Conservation (phyloP, 2,797 vertebrate genomes). For the Silurus lanzhouensis region DNA sequence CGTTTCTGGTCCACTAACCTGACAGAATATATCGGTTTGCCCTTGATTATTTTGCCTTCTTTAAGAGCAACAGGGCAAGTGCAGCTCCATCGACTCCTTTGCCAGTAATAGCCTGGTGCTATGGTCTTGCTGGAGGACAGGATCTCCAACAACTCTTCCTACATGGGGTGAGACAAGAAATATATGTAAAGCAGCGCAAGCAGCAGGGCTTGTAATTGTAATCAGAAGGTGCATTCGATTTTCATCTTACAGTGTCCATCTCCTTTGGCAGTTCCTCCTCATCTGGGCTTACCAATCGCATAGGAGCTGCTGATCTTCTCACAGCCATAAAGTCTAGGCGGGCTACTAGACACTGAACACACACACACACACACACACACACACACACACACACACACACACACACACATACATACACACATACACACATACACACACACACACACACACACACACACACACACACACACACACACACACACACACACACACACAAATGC, state of each 20-base stretch:
- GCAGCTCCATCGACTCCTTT: constrained; percentile 85
- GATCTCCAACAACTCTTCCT: constrained; percentile 81
- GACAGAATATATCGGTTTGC: constrained; percentile 79
- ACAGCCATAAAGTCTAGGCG: constrained; percentile 82
- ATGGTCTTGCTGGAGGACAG: constrained; percentile 72
- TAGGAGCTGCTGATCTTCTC: constrained; percentile 74
- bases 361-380: not conserved
- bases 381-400: not conserved
- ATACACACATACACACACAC: constrained; percentile 51
- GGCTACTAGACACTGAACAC: constrained; percentile 69
- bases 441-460: not conserved
- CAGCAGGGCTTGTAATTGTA: not conserved
- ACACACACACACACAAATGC: not conserved
- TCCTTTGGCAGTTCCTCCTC: constrained; percentile 72
- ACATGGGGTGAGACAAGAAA: constrained; percentile 22
- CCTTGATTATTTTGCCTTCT: constrained; percentile 78
- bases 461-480: too few relatives aligned
- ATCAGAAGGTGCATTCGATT: not conserved
- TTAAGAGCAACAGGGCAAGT: constrained; percentile 88
- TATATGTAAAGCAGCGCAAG: not conserved
- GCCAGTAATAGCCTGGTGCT: constrained; percentile 84
- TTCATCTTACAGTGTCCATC: constrained; percentile 72
- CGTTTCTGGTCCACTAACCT: constrained; percentile 74
- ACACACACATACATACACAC: constrained; percentile 54
- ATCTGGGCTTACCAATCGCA: constrained; percentile 73